These are phyloP conservation scores for Agrypnia vestita DNA, from an alignment of 1,140 invertebrate genomes.

Conservation along the genomic window DNA sequence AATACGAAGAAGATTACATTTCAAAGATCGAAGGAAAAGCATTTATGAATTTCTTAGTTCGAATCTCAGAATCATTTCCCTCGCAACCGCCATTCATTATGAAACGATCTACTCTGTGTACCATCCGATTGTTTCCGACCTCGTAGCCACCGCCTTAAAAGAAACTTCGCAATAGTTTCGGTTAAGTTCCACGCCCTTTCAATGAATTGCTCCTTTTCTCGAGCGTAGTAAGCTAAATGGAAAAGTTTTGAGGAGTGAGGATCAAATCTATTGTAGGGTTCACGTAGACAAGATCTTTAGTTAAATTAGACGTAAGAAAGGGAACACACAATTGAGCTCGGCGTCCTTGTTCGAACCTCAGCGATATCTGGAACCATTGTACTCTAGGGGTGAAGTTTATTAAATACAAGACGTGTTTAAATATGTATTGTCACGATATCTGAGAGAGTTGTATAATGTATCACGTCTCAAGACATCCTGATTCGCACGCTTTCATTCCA, in stretches of 20 bases:
- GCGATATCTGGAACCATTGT: conserved; percentile 12
- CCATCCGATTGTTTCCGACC: conserved; percentile 1
- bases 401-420: conserved; percentile 1
- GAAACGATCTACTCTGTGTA: neutral
- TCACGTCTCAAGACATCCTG: neutral
- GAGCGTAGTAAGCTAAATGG: neutral
- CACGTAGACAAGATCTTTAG: conserved; percentile 46
- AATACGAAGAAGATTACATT: no score
- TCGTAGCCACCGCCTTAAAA: conserved; percentile 11
- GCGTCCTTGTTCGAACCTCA: neutral
- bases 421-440: neutral
- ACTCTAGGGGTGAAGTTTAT: neutral
- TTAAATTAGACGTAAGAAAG: conserved; percentile 46
- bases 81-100: conserved; percentile 19
- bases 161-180: neutral
- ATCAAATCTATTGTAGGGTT: conserved; percentile 45
- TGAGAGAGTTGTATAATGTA: neutral
- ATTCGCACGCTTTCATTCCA: neutral
- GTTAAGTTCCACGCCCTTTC: neutral
- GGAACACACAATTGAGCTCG: conserved; percentile 21
- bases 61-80: conserved; percentile 14
- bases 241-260: neutral
- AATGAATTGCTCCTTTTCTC: neutral
- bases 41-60: conserved; percentile 3
- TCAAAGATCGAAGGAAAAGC: neutral